Evolutionary conservation across 1,140 invertebrate species (phyloP).

Genomic region (Drosophila ambigua): DNA sequence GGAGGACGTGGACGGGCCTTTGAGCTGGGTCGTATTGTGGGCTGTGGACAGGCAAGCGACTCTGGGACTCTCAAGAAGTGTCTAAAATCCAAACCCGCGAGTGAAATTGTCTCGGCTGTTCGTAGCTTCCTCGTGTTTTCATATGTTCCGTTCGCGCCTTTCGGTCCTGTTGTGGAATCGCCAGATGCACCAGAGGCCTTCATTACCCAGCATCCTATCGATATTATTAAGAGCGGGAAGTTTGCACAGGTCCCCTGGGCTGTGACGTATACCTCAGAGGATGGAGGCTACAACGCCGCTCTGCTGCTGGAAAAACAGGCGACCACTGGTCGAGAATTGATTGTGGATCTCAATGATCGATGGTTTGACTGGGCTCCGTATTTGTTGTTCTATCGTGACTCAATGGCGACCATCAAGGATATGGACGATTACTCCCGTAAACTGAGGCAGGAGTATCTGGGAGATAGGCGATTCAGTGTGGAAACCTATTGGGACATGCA

Average conservation of each 20-base stretch:
- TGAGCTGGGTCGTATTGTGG: slow-evolving; percentile 85
- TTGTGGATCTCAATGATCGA: slow-evolving; percentile 48
- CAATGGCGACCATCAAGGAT: slow-evolving; percentile 16
- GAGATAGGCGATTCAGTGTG: slow-evolving; percentile 35
- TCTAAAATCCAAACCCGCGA: slow-evolving; percentile 84
- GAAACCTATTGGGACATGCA: slow-evolving; percentile 57
- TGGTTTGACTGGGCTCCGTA: slow-evolving; percentile 56
- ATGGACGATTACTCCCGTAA: slow-evolving; percentile 39
- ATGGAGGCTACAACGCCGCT: slow-evolving; percentile 85
- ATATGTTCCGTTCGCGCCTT: slow-evolving; percentile 86
- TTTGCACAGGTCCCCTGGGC: slow-evolving; percentile 85
- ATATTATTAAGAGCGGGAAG: slow-evolving; percentile 84
- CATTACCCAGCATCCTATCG: slow-evolving; percentile 84
- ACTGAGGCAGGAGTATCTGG: slow-evolving; percentile 44
- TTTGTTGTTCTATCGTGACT: slow-evolving; percentile 49
- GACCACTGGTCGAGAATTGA: slow-evolving; percentile 9
- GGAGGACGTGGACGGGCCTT: slow-evolving; percentile 85
- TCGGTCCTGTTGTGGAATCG: slow-evolving; percentile 85
- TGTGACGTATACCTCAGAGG: slow-evolving; percentile 84
- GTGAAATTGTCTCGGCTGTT: slow-evolving; percentile 53
- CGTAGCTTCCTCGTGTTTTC: slow-evolving; percentile 78
- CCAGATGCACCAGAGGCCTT: slow-evolving; percentile 81
- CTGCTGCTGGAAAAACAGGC: slow-evolving; percentile 30
- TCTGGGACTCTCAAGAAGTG: slow-evolving; percentile 85
- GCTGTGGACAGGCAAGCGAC: slow-evolving; percentile 84